A percentile compares a stretch with the other conserved stretches of the same genome.
Evolutionary conservation across 2,113 vertebrate species (phyloP).

Genomic region (Caracal caracal): DNA sequence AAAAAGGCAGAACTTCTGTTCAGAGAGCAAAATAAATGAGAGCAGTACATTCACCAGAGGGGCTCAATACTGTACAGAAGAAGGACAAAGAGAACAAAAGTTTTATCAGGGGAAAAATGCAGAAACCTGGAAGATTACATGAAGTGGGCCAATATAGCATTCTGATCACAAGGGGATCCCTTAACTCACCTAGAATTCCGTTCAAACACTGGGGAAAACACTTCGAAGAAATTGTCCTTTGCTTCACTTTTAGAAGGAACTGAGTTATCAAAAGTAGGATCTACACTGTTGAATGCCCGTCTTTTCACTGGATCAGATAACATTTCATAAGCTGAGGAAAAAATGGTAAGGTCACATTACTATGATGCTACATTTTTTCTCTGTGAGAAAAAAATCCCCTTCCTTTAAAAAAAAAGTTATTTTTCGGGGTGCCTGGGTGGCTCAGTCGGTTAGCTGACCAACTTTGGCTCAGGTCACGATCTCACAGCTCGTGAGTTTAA

Average conservation of each 20-base stretch:
- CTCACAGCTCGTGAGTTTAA: too few species aligned
- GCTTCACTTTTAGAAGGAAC: slow-evolving; percentile 96
- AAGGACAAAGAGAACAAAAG: not conserved
- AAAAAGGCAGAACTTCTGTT: slow-evolving; percentile 30
- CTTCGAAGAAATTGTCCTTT: slow-evolving; percentile 96
- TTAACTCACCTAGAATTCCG: slow-evolving; percentile 93
- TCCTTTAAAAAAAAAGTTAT: not conserved
- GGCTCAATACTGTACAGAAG: not conserved
- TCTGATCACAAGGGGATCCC: not conserved
- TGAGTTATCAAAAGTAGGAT: slow-evolving; percentile 96
- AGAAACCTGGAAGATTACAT: not conserved
- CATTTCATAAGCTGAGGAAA: slow-evolving; percentile 93
- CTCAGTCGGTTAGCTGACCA: too few species aligned
- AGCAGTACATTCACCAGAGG: not conserved
- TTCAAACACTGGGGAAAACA: slow-evolving; percentile 93
- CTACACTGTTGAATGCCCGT: slow-evolving; percentile 98
- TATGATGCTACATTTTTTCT: not conserved
- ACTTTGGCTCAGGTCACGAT: too few species aligned
- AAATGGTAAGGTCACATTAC: slow-evolving; percentile 60
- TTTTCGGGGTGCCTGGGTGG: too few species aligned
- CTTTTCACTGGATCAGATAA: slow-evolving; percentile 96
- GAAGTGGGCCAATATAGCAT: not conserved
- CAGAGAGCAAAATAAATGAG: slow-evolving; percentile 5
- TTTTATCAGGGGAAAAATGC: not conserved
- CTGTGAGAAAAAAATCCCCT: not conserved